Evolutionary conservation across 1,140 invertebrate species (phyloP), one percentile per base, ranked within the genome.

Genomic region (Eupristina koningsbergeri): DNA sequence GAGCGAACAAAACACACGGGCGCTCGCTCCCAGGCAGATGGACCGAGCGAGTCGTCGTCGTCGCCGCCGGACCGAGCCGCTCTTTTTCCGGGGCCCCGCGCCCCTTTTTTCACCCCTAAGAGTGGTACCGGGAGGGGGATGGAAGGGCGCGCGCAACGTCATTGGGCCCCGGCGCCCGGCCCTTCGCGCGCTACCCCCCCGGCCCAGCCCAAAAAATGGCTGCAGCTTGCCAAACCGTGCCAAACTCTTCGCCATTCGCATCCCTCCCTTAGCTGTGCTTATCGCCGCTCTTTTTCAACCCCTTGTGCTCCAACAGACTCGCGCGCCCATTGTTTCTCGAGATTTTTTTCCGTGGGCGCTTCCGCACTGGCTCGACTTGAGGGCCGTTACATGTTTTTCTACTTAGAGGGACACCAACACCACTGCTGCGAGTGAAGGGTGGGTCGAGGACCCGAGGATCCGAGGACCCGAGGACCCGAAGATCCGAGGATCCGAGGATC

Each of bases 1-100:
- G 85, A 81, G 39, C 73, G 90, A 88, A 90, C 91, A 92, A 92
- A 92, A 92, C 91, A 47, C 13, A 53, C n/a, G n/a, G n/a, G n/a
- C n/a, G n/a, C n/a, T n/a, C n/a, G 22, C 29, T 22, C 74, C 88
- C 90, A 88, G 91, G 90, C 92, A 92, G 92, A 92, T 92, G 91
- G 92, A 92, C 92, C 89, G 89, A 92, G 89, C 92, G 91, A 89
- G 89, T 89, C 88, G 84, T 89, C 87, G 84, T 84, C 75, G 84
- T 86, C 86, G 86, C 76, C 83, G 77, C 45, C 85, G 31, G 47
- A 50, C 63, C 73, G 36, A 81, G 76, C 63, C 41, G 73, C 73
- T 39, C 67, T 75, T 75, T 75, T 75, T 53, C 73, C 17, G 31
- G 41, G 11, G 0, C 74, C 47, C 22, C 69, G 63, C 64, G 81